These are phyloP conservation scores for Thamnophis sirtalis DNA, from an alignment of 2,113 vertebrate species.

Conservation along the genomic window DNA sequence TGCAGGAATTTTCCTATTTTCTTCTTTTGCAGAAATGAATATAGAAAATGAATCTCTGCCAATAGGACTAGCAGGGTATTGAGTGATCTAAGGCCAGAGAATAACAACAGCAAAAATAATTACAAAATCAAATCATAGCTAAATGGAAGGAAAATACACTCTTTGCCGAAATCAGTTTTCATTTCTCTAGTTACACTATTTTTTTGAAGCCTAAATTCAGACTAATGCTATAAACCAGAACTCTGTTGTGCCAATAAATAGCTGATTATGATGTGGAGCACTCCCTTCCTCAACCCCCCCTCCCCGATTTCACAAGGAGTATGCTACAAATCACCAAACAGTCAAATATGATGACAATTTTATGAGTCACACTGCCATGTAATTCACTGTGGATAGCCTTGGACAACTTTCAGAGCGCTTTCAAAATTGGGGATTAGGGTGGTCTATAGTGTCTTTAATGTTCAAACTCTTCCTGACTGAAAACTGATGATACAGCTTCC, in stretches of 20 bases:
- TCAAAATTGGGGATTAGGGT: not conserved
- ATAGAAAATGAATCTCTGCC: not conserved
- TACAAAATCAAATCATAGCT: not conserved
- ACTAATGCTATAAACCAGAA: not conserved
- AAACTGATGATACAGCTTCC: not conserved
- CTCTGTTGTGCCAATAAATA: not conserved
- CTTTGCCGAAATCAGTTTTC: not conserved
- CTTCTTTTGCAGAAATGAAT: not conserved
- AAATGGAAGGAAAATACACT: not conserved
- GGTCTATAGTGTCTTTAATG: not conserved
- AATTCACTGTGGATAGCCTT: not conserved
- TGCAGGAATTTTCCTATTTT: not conserved
- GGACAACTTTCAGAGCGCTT: not conserved
- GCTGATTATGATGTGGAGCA: not conserved
- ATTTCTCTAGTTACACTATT: not conserved
- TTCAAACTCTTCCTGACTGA: not conserved
- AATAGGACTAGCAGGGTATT: not conserved
- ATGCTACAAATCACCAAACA: not conserved
- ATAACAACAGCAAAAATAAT: not conserved
- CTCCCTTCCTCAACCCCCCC: too few species aligned
- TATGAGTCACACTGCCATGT: not conserved
- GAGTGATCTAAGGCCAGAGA: not conserved
- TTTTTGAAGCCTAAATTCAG: not conserved
- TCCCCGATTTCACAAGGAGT: not conserved
- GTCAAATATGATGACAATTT: not conserved